Evolutionary conservation across 1,140 invertebrate genomes (phyloP), one percentile per base, ranked within the genome.

Genomic region (Drosophila pachea): DNA sequence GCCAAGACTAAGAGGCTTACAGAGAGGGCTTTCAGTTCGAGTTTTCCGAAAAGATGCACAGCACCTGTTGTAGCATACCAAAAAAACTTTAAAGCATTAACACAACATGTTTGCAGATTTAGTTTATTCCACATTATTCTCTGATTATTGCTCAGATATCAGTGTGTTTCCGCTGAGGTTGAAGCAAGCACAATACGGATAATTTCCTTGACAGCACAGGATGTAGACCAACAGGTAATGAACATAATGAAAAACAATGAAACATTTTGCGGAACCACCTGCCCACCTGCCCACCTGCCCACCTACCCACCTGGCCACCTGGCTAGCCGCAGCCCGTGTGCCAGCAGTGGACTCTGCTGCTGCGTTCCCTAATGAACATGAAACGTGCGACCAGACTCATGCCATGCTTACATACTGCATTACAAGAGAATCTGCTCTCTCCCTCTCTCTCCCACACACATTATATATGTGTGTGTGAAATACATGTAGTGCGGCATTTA

Each of bases 171-270:
- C 54, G n/a, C 16, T 47, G 5, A n/a, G 31, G 32, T n/a, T 42
- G n/a, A 11, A 12, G n/a, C 32, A 14, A 36, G 11, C 58, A 38
- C 2, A 16, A 48, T 38, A 49, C 31, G 56, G 29, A 42, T 56
- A 33, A 56, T 56, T 31, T 56, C 40, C 12, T 32, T 45, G 29
- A 8, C 40, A 33, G 12, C 8, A 8, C 29, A 47, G 43, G 16
- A 36, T 16, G 22, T 4, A 48, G 35, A 22, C 36, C 50, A 63
- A 63, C 48, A 70, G 53, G 52, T 50, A 45, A 54, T 49, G 32
- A 7, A 36, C 53, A 52, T 73, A 73, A 73, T 68, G 65, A 68
- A 68, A 73, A 68, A 73, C 54, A 73, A 68, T 73, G 70, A 59
- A 58, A 45, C 47, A 38, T 48, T 61, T 60, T 55, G 54, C 43